Evolutionary conservation across 2,797 vertebrate genomes (phyloP), one percentile per base, ranked within the genome.

Genomic region (Spatula versicolor): DNA sequence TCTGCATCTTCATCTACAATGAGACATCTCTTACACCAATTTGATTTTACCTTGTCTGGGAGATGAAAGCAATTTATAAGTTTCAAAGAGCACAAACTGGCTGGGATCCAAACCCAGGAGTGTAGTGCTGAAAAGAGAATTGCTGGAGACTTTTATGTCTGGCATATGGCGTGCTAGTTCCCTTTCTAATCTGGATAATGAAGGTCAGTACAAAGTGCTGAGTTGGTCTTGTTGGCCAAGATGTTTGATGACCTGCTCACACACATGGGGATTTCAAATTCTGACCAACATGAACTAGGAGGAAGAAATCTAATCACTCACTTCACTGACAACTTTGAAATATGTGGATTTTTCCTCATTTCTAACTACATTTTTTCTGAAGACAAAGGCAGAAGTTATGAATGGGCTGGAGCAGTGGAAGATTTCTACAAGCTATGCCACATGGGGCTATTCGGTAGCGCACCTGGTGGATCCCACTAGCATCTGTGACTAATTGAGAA

Each of bases 21-120:
- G 72, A 31, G 6, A 91, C 93, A 91, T 96, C 16, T 1, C 92
- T 96, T 97, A 85, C 92, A 93, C 92, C 95, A 79, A 95, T 95
- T 97, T 96, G 95, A 96, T 95, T 96, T 95, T 96, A 95, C 94
- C 96, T 96, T 96, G 93, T 94, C 95, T 96, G 81, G 89, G 74
- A 97, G 95, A 96, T 90, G 94, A 96, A 97, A 95, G 96, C 94
- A 96, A 94, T 97, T 96, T 97, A 96, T 95, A 96, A 96, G 91
- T 97, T 97, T 95, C 96, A 97, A 96, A 95, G 94, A 94, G 90
- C 78, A 84, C 73, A 89, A 4, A 79, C 91, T 96, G 96, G 94
- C 95, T 95, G 86, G 68, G 74, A 93, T 97, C 96, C 96, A 97
- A 96, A 86, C 58, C 62, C 91, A 96, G 74, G 86, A 96, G 92